Evolutionary conservation across 2,797 vertebrate species (phyloP), one percentile per base, ranked within the genome.

Genomic region (Melanotaenia boesemani): DNA sequence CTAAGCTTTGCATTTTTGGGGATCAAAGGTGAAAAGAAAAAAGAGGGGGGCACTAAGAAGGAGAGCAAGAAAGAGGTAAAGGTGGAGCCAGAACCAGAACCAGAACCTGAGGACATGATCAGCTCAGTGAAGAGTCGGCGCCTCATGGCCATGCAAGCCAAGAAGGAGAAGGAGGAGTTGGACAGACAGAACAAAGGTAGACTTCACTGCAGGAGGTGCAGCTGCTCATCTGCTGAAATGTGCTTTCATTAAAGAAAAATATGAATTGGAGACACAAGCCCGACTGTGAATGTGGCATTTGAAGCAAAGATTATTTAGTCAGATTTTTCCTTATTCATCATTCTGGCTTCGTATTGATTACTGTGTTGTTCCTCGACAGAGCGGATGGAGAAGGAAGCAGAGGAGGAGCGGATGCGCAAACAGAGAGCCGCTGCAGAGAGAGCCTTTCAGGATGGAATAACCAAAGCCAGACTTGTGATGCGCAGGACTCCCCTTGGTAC

Each of bases 71-170:
- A 94, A 41, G 94, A 88, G 84, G 67, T 85, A 0, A 92, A 92
- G 57, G 83, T 70, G 5, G 87, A 93, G 68, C 93, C 91, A 0
- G 86, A 93, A 64, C 93, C 91, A 0, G 86, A 93, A 65, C 93
- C 92, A 0, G 95, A 97, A 83, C 84, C 95, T 0, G 97, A 97
- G 59, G 98, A 99, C 88, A 96, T 99, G 96, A 96, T 99, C 85
- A 98, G 96, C 76, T 95, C 96, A 1, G 96, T 99, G 83, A 99
- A 98, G 89, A 99, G 96, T 90, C 94, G 98, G 66, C 93, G 97
- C 34, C 94, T 98, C 74, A 96, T 96, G 91, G 87, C 96, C 70
- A 96, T 98, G 72, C 98, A 97, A 87, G 98, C 96, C 58, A 99
- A 99, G 92, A 98, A 96, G 80, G 96, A 98, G 28, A 97, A 96